Evolutionary conservation across 2,113 vertebrate species (phyloP), one percentile per base, ranked within the genome.

Genomic region (Corydoras sp.): DNA sequence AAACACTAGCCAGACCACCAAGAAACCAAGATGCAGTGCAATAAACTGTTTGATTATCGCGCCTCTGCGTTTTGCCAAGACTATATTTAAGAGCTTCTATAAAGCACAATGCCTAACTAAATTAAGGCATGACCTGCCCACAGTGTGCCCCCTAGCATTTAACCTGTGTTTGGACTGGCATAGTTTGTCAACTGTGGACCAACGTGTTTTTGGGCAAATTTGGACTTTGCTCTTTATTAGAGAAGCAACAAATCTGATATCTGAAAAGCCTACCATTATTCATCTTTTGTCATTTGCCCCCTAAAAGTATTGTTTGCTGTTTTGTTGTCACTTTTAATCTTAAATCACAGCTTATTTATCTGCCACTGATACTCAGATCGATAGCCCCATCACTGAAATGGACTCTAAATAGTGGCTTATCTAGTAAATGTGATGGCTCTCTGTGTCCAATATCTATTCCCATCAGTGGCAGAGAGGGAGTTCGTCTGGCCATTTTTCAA

Each of bases 31-130:
- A 53, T 65, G 76, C 73, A 66, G 31, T 24, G 18, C 18, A 24
- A 24, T 68, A 73, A 76, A 71, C 74, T 62, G 66, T 81, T 76
- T 80, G 76, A 81, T 75, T 80, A 78, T 78, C 73, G 66, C 74
- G 74, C 76, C 69, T 81, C 62, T 51, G 29, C 48, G 56, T 43
- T n/a, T 74, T 79, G 72, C 74, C 82, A 80, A 71, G 68, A 65
- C 72, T 82, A 77, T 80, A 82, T 81, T 81, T 81, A 82, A 74
- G 74, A 29, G 70, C 80, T 81, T 76, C 76, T 79, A 82, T 79
- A 79, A 74, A 81, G 76, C 62, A 11, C 8, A 30, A 58, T 66
- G 59, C 53, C 51, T 9, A 77, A 43, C 35, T 43, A 8, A 43
- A 43, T 73, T 74, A 81, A 81, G 79, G 76, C 80, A 81, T 56